These are phyloP conservation scores for Oryzias woworae DNA, from an alignment of 2,113 vertebrate genomes.

Conservation along the genomic window DNA sequence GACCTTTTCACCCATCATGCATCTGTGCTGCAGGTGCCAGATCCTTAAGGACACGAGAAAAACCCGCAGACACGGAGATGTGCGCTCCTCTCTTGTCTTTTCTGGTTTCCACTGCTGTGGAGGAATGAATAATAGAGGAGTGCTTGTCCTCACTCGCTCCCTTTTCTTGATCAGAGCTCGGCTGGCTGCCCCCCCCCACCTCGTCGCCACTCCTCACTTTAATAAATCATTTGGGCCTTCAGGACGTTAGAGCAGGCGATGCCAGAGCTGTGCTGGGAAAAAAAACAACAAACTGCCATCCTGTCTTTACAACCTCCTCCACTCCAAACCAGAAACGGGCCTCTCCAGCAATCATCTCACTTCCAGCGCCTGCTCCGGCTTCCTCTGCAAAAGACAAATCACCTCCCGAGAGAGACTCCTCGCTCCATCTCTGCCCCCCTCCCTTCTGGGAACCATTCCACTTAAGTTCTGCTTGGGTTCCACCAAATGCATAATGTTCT, in stretches of 20 bases:
- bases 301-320: constrained; percentile 13
- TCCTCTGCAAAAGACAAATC: constrained; percentile 4
- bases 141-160: constrained; percentile 75
- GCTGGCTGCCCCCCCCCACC: constrained; percentile 70
- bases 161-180: constrained; percentile 74
- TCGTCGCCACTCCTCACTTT: constrained; percentile 62
- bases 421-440: constrained; percentile 42
- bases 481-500: constrained; percentile 14
- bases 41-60: too few relatives aligned
- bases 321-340: constrained; percentile 4
- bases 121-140: constrained; percentile 79
- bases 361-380: constrained; percentile 7
- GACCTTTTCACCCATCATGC: too few relatives aligned
- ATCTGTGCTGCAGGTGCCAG: too few relatives aligned
- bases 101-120: constrained; percentile 39
- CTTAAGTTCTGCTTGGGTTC: constrained; percentile 35
- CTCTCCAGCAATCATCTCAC: constrained; percentile 10
- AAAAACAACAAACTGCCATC: constrained; percentile 12
- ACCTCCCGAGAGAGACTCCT: neutral
- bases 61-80: neutral
- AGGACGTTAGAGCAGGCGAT: constrained; percentile 54
- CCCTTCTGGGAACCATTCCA: constrained; percentile 43
- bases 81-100: constrained; percentile 13
- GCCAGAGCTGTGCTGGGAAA: constrained; percentile 32
- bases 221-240: constrained; percentile 79